These are phyloP conservation scores for Camponotus floridanus DNA, from an alignment of 1,140 invertebrate genomes.

Conservation along the genomic window DNA sequence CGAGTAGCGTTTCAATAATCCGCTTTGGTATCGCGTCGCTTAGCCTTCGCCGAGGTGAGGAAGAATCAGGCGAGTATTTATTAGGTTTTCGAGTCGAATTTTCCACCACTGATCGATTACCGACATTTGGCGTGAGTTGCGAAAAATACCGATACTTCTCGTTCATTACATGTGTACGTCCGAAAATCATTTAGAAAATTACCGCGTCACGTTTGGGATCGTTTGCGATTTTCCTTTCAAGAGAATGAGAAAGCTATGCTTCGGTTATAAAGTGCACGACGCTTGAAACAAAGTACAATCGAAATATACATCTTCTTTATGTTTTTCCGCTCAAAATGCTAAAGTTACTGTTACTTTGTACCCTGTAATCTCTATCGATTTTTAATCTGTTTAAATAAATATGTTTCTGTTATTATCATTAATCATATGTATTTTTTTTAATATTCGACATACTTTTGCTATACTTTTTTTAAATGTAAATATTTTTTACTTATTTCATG, in stretches of 20 bases:
- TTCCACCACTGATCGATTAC: constrained; percentile 46
- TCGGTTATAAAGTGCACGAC: constrained; percentile 21
- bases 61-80: constrained; percentile 32
- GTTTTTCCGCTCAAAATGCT: not conserved
- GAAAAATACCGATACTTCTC: constrained; percentile 46
- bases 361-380: not conserved
- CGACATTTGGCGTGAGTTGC: constrained; percentile 27
- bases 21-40: constrained; percentile 68
- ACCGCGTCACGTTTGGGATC: not conserved
- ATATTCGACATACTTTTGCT: not conserved
- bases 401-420: not conserved
- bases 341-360: not conserved
- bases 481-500: not conserved
- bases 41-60: constrained; percentile 19
- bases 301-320: not conserved
- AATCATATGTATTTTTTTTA: not conserved
- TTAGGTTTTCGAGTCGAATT: constrained; percentile 60
- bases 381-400: not conserved
- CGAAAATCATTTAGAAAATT: constrained; percentile 50
- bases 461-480: not conserved
- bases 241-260: not conserved
- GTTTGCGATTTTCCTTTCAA: constrained; percentile 4
- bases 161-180: constrained; percentile 32
- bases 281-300: constrained; percentile 1
- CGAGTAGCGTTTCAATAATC: constrained; percentile 71